Percentiles rank a stretch among this genome's conserved stretches.
These are phyloP conservation scores for Silurus lanzhouensis DNA, from an alignment of 2,797 vertebrate genomes.

Conservation along the genomic window DNA sequence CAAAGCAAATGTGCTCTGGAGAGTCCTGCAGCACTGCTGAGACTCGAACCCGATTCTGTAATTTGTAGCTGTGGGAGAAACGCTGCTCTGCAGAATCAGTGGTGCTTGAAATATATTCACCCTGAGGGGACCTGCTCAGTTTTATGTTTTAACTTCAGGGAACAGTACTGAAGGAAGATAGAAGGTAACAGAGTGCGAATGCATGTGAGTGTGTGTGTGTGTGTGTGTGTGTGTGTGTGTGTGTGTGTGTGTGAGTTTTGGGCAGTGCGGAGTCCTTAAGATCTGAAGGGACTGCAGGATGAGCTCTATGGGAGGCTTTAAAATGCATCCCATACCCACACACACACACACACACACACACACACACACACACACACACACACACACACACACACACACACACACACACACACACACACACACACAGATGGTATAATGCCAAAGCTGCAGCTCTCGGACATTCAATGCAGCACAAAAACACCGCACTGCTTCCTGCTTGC, in stretches of 20 bases:
- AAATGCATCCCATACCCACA: slow-evolving; percentile 32
- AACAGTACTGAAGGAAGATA: background rate
- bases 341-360: slow-evolving; percentile 18
- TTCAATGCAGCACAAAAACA: slow-evolving; percentile 44
- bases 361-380: slow-evolving; percentile 31
- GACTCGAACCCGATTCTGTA: background rate
- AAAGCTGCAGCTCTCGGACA: slow-evolving; percentile 35
- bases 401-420: slow-evolving; percentile 28
- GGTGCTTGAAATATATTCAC: background rate
- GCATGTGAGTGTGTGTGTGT: background rate
- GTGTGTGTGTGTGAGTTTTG: background rate
- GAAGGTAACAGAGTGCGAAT: background rate
- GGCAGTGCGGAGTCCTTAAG: slow-evolving; percentile 22
- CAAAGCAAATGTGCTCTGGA: background rate
- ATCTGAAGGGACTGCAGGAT: background rate
- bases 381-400: slow-evolving; percentile 32
- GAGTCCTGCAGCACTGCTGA: background rate
- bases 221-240: background rate
- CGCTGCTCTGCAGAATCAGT: background rate
- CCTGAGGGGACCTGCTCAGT: no score
- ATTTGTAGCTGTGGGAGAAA: background rate
- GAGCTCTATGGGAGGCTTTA: slow-evolving; percentile 20
- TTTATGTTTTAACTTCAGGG: background rate
- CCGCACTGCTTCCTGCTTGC: slow-evolving; percentile 37
- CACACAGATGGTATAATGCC: slow-evolving; percentile 10